Evolutionary conservation across 2,888 invertebrate genomes (phyloP), one percentile per base, ranked within the genome.

Genomic region (Hecatera dysodea): DNA sequence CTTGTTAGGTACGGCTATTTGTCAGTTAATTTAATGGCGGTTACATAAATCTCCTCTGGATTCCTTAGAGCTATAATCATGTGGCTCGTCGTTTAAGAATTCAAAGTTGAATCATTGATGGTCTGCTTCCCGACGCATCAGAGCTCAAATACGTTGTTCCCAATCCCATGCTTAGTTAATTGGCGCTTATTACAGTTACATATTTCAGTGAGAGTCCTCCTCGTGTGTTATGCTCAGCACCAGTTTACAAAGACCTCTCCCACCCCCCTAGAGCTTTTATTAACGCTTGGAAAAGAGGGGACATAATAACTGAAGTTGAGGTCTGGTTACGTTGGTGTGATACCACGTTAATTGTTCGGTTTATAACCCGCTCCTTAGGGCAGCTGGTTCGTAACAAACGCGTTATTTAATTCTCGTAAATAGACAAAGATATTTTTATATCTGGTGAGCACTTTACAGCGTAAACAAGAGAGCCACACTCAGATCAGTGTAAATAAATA

Each of bases 351-450:
- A 95, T 95, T 95, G 95, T 94, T 93, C 92, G 90, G 91, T 93
- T 94, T 93, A 94, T 93, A 95, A 91, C 94, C 91, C 91, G 92
- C 93, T 93, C 90, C 91, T 93, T 90, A 90, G 90, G 93, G 95
- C 95, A 95, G 95, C 94, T 95, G 95, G 90, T 92, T 93, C 91
- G 88, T 94, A 94, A 93, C 94, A 94, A 91, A 90, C 92, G 88
- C 90, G 90, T 93, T 92, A 92, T 95, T 95, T 94, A 94, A 94
- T 93, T 94, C 94, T 94, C 90, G 92, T 95, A 94, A 94, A 95
- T 94, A 95, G 93, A 94, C 93, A 93, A 92, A 94, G 94, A 95
- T 95, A 95, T 96, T 95, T 95, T 94, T 95, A 95, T 95, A 94
- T 94, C 93, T 92, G 90, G 89, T 91, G 89, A 90, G 92, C 90